Base-by-base conservation (phyloP, 2,888 invertebrate species). In the Coecobrya sp. region DNA sequence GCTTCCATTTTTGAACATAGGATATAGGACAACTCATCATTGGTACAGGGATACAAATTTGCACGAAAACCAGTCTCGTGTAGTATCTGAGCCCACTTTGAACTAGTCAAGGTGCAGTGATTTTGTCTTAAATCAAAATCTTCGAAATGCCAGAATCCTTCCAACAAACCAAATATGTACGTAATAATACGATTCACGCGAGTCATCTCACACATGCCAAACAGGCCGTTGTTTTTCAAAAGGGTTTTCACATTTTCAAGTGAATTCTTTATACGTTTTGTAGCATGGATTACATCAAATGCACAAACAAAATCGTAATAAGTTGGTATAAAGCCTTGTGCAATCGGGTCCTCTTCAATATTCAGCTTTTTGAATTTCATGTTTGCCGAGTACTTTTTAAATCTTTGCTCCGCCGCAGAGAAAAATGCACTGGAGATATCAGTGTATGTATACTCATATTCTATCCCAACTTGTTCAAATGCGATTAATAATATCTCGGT, bases 251-350 rank as follows among this genome's bases (percentile, higher is more conserved):
- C 19, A 68, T 93, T 79, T 8, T 25, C 7, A 0, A 91, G 59
- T 3, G 89, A 82, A 13, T 45, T 25, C 0, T 52, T 16, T 3
- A 93, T n/a, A n/a, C 45, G 81, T 25, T 86, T 90, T 0, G 93
- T 92, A 5, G 92, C 92, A 22, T 93, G 93, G 0, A 93, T 70
- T 16, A 93, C 93, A 27, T 89, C 86, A 1, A 59, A 10, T 8
- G 62, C 25, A 62, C 8, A 62, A 0, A 92, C 68, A 0, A 82
- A 16, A 27, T 93, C 92, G 55, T 45, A 93, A 16, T 86, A 65
- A 0, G 25, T 49, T n/a, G 91, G 91, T 5, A 65, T 42, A 25
- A 91, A 93, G 0, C 93, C 93, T 68, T 93, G 93, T 3, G 2
- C 10, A n/a, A 91, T 27, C 0, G 91, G 88, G 7, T 93, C 93